Evolutionary conservation across 2,888 invertebrate species (phyloP).

Genomic region (Hirtodrosophila histrioides): DNA sequence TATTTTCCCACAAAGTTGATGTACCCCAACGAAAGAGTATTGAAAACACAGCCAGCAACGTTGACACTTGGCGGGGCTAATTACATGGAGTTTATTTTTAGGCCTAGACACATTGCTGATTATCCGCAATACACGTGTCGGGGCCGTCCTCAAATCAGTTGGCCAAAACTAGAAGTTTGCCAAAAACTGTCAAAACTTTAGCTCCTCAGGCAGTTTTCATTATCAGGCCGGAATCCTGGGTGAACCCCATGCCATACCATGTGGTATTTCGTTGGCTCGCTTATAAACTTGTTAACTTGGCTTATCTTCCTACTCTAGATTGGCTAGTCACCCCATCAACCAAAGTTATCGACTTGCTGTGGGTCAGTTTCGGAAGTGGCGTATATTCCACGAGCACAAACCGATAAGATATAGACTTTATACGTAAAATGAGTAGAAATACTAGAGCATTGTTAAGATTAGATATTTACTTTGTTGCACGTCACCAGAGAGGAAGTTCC

Average conservation of each 20-base stretch:
- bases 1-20: no score
- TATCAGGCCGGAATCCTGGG: constrained; percentile 45
- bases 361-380: constrained; percentile 20
- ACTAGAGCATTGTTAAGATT: no score
- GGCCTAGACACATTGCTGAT: constrained; percentile 76
- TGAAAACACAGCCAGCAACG: constrained; percentile 11
- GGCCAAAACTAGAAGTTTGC: constrained; percentile 47
- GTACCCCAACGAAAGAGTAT: not conserved
- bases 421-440: no score
- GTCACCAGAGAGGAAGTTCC: no score
- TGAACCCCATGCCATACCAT: not conserved
- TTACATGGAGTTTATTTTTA: constrained; percentile 79
- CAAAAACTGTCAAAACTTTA: constrained; percentile 55
- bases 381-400: not conserved
- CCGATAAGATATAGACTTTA: constrained; percentile 17
- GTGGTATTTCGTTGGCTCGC: no score
- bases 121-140: constrained; percentile 77
- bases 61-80: constrained; percentile 71
- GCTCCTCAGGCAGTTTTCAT: constrained; percentile 55
- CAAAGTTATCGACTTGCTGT: constrained; percentile 5
- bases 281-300: no score
- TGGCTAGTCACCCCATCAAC: no score
- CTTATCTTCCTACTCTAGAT: no score
- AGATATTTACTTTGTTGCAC: no score
- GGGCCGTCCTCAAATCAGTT: constrained; percentile 26